phyloP scores from a whole-genome alignment of 2,797 vertebrate species.

The Platalea minor region DNA sequence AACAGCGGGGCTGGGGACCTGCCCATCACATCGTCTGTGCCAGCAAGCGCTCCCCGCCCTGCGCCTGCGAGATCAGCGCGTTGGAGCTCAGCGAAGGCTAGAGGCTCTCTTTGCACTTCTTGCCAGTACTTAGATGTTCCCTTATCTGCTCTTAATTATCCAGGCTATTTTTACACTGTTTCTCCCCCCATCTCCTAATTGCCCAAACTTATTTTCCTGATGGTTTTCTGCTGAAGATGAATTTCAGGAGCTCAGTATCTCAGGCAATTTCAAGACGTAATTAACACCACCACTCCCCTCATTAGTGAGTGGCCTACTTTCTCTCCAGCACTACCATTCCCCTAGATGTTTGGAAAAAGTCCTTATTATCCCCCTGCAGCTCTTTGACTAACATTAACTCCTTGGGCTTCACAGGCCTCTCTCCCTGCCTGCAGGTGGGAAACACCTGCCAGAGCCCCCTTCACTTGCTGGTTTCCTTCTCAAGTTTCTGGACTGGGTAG shows the following conservation, averaged over 20 bases:
- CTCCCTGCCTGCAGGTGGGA: neutral
- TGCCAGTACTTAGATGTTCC: neutral
- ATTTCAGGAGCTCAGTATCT: constrained; percentile 31
- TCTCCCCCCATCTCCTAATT: constrained; percentile 23
- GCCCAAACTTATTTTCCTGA: constrained; percentile 36
- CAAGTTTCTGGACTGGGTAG: neutral
- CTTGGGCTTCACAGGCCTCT: neutral
- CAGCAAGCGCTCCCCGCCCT: rapidly evolving
- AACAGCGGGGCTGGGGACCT: neutral
- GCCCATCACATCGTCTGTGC: neutral
- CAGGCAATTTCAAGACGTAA: constrained; percentile 28
- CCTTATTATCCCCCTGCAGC: neutral
- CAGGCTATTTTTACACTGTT: constrained; percentile 43
- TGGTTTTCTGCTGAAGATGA: constrained; percentile 43
- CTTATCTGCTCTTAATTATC: constrained; percentile 40
- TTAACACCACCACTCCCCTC: constrained; percentile 53
- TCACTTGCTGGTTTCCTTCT: neutral
- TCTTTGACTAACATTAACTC: neutral
- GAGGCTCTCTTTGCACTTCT: neutral
- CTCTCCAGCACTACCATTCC: neutral
- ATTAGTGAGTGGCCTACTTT: constrained; percentile 50
- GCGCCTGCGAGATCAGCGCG: rapidly evolving
- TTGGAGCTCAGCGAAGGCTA: neutral
- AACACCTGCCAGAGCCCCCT: rapidly evolving
- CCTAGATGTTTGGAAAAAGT: neutral